Evolutionary conservation across 2,113 vertebrate genomes (phyloP).

Genomic region (Chloropsis hardwickii): DNA sequence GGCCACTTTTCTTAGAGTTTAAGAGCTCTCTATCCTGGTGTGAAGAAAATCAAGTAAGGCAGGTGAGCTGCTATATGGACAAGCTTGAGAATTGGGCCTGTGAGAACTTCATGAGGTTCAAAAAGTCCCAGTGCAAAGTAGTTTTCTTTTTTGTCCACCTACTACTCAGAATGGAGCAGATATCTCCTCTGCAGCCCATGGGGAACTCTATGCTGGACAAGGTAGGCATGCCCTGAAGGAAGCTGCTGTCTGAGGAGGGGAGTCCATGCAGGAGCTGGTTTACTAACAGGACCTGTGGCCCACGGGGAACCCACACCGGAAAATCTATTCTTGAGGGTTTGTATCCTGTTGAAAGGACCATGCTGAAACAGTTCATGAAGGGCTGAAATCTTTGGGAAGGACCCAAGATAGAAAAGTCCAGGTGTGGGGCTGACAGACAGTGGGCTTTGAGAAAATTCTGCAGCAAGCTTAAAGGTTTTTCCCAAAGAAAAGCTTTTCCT

Average conservation of each 20-base stretch:
- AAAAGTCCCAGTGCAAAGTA: neutral
- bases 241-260: neutral
- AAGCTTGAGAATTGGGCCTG: accelerated
- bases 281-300: neutral
- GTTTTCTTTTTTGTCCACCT: neutral
- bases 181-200: neutral
- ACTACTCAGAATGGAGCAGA: neutral
- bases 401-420: neutral
- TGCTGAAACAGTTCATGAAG: neutral
- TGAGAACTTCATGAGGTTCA: neutral
- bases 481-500: too few species aligned
- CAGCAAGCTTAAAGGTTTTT: too few species aligned
- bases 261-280: neutral
- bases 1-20: neutral
- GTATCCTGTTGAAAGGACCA: neutral
- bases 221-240: neutral
- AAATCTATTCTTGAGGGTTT: neutral
- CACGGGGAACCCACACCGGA: accelerated
- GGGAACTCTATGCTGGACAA: neutral
- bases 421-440: too few species aligned
- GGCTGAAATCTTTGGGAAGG: neutral
- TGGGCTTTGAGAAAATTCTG: too few species aligned
- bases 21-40: neutral
- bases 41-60: neutral
- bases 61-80: too few species aligned